Percentiles rank a stretch among this genome's conserved stretches.
phyloP scores from a whole-genome alignment of 2,113 vertebrate genomes.

The Pycnonotus jocosus region DNA sequence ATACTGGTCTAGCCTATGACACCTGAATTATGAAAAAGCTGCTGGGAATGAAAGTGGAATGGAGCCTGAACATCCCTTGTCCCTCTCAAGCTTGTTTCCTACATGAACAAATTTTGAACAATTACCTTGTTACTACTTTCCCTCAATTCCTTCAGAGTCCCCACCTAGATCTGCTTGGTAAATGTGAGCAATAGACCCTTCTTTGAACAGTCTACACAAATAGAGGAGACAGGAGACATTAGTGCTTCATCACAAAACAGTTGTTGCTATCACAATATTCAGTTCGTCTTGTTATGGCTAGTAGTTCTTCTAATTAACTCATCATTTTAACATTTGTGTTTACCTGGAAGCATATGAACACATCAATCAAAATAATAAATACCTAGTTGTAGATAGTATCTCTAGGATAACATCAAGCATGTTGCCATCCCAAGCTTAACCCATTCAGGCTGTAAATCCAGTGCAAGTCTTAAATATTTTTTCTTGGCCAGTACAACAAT shows the following conservation, averaged over 20 bases:
- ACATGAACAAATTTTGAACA: background rate
- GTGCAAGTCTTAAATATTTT: background rate
- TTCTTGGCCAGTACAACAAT: background rate
- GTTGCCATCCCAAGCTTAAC: background rate
- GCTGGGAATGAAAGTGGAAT: background rate
- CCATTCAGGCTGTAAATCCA: background rate
- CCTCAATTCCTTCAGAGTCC: background rate
- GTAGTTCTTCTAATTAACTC: background rate
- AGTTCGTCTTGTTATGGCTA: background rate
- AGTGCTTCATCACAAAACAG: background rate
- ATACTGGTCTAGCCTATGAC: background rate
- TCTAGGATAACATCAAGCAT: background rate
- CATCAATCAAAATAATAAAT: background rate
- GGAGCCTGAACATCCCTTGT: background rate
- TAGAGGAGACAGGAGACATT: background rate
- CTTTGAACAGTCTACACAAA: background rate
- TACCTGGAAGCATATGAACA: background rate
- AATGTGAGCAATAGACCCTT: background rate
- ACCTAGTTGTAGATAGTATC: background rate
- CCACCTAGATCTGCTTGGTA: background rate
- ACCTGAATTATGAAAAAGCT: background rate
- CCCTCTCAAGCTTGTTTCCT: background rate
- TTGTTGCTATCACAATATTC: background rate
- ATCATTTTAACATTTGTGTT: background rate
- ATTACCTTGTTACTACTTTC: background rate